A percentile compares a stretch with the other conserved stretches of the same genome.
Evolutionary conservation across 2,888 invertebrate genomes (phyloP).

Genomic region (Drosophila flavopinicola): DNA sequence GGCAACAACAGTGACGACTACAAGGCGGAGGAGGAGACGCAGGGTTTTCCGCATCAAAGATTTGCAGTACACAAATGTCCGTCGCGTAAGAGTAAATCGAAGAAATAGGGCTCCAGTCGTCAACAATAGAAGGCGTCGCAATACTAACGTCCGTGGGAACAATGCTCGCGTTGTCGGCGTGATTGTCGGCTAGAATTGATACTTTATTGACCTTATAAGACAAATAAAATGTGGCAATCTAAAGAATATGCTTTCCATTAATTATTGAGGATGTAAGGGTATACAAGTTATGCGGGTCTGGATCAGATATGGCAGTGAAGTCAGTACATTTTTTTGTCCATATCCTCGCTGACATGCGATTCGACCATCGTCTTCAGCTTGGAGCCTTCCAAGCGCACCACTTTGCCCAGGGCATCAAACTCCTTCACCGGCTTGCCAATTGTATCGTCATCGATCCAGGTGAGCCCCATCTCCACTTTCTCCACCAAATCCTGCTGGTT

Average conservation of each 20-base stretch:
- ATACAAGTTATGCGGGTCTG: too few species aligned
- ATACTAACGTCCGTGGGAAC: too few species aligned
- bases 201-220: too few species aligned
- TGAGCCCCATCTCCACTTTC: conserved; percentile 97
- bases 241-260: too few species aligned
- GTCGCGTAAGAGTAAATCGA: not conserved
- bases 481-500: conserved; percentile 97
- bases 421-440: conserved; percentile 96
- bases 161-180: too few species aligned
- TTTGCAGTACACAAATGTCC: not conserved
- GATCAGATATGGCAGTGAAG: too few species aligned
- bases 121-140: too few species aligned
- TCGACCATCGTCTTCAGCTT: conserved; percentile 82
- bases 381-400: conserved; percentile 85
- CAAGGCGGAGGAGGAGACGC: not conserved
- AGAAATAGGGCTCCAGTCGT: too few species aligned
- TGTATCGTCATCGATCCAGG: conserved; percentile 97
- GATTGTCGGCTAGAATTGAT: too few species aligned
- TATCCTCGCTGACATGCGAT: conserved; percentile 81
- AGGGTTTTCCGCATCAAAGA: not conserved
- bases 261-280: too few species aligned
- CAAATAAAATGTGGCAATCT: too few species aligned
- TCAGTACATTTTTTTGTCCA: conserved; percentile 83
- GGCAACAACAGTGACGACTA: conserved; percentile 6
- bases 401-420: conserved; percentile 87